A percentile compares a stretch with the other conserved stretches of the same genome.
These are phyloP conservation scores for Limnothrissa miodon DNA, from an alignment of 2,113 vertebrate species.

Conservation along the genomic window DNA sequence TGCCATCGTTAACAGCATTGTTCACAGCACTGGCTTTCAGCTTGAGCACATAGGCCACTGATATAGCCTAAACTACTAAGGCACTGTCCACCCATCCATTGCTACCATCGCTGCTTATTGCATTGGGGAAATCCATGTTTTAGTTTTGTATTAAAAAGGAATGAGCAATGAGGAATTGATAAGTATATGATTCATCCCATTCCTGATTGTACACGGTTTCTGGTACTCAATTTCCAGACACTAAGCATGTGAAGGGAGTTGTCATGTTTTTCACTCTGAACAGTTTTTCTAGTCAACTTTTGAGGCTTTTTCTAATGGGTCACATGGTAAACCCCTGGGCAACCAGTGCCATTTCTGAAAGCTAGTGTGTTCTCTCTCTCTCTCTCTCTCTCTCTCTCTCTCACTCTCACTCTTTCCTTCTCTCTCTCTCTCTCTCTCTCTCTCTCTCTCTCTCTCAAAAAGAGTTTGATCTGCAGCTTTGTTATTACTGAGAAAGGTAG, in stretches of 20 bases:
- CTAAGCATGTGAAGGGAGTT: not conserved
- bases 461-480: constrained; percentile 26
- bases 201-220: too few species aligned
- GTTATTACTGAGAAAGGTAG: constrained; percentile 40
- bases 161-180: too few species aligned
- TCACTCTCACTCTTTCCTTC: constrained; percentile 8
- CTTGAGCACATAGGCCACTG: too few species aligned
- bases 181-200: too few species aligned
- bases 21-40: too few species aligned
- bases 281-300: constrained; percentile 1
- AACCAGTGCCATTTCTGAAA: constrained; percentile 44
- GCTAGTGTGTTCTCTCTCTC: constrained; percentile 20
- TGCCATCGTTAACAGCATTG: too few species aligned
- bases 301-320: constrained; percentile 19
- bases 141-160: too few species aligned
- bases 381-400: not conserved
- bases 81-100: too few species aligned
- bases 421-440: constrained; percentile 18
- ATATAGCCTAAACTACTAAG: too few species aligned
- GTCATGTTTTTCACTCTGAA: not conserved
- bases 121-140: too few species aligned
- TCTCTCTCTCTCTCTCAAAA: constrained; percentile 20
- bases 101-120: too few species aligned
- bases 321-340: constrained; percentile 24
- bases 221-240: not conserved